Percentiles rank a stretch among this genome's conserved stretches.
phyloP scores from a whole-genome alignment of 2,113 vertebrate species.

The Melanotaenia duboulayi region DNA sequence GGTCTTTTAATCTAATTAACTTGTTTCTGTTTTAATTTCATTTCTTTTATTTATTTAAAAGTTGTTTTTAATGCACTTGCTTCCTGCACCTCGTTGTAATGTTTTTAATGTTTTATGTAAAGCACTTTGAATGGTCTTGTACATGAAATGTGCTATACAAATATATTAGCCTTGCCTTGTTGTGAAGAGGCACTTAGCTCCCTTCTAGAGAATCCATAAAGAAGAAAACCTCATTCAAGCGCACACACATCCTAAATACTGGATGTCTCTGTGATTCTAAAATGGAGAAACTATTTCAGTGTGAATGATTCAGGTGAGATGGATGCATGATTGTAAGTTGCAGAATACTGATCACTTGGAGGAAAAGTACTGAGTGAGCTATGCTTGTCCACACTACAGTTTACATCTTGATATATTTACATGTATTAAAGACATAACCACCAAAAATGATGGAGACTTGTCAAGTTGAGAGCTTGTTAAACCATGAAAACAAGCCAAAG shows the following conservation, averaged over 20 bases:
- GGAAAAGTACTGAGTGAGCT: not conserved
- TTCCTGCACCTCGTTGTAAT: too few species aligned
- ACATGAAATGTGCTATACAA: too few species aligned
- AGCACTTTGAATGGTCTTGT: too few species aligned
- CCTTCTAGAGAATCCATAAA: conserved; percentile 63
- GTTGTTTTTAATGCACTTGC: too few species aligned
- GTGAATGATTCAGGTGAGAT: conserved; percentile 13
- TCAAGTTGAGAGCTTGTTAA: too few species aligned
- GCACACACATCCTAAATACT: conserved; percentile 2
- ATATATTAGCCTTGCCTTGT: too few species aligned
- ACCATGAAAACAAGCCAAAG: not conserved
- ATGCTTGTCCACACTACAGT: not conserved
- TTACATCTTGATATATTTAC: not conserved
- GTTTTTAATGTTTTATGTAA: too few species aligned
- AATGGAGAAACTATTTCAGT: not conserved
- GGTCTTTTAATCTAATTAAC: too few species aligned
- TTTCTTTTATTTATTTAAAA: too few species aligned
- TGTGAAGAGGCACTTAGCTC: conserved; percentile 56
- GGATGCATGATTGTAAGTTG: not conserved
- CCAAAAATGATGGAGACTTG: not conserved
- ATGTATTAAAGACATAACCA: not conserved
- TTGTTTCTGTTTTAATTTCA: too few species aligned
- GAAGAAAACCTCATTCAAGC: conserved; percentile 58
- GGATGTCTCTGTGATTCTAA: not conserved
- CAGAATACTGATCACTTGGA: not conserved